These are phyloP conservation scores for Nephotettix cincticeps DNA, from an alignment of 1,140 invertebrate genomes.

Conservation along the genomic window DNA sequence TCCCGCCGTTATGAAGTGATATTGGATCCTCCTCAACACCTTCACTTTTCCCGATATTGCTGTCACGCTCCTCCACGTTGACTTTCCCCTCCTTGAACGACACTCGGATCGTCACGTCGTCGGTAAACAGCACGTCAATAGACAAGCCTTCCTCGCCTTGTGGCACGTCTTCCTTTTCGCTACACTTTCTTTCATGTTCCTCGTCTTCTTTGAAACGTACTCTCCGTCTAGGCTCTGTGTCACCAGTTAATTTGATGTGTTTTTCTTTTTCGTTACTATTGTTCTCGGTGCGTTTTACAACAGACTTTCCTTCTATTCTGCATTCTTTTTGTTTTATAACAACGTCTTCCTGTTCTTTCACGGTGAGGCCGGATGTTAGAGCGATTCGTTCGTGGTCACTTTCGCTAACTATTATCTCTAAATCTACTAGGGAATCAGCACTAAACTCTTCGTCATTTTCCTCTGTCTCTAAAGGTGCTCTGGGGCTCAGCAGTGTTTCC, in stretches of 20 bases:
- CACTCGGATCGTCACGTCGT: neutral
- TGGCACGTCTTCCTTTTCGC: neutral
- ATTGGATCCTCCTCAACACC: neutral
- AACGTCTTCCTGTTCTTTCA: neutral
- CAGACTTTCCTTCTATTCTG: neutral
- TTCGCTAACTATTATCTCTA: conserved; percentile 12
- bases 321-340: neutral
- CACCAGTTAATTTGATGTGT: neutral
- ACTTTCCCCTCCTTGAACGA: conserved; percentile 1
- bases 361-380: neutral
- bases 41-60: neutral
- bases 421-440: conserved; percentile 11
- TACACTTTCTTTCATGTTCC: conserved; percentile 4
- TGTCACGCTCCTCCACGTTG: neutral
- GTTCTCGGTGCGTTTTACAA: neutral
- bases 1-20: neutral
- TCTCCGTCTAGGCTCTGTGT: neutral
- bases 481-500: conserved; percentile 17
- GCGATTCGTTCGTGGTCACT: conserved; percentile 14
- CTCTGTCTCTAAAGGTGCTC: conserved; percentile 16
- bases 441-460: neutral
- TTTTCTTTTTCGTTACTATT: neutral
- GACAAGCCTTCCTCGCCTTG: neutral
- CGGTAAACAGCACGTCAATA: neutral
- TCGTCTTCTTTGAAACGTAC: conserved; percentile 2